phyloP scores from a whole-genome alignment of 2,888 invertebrate genomes.

The Acrocyrtus sp. region DNA sequence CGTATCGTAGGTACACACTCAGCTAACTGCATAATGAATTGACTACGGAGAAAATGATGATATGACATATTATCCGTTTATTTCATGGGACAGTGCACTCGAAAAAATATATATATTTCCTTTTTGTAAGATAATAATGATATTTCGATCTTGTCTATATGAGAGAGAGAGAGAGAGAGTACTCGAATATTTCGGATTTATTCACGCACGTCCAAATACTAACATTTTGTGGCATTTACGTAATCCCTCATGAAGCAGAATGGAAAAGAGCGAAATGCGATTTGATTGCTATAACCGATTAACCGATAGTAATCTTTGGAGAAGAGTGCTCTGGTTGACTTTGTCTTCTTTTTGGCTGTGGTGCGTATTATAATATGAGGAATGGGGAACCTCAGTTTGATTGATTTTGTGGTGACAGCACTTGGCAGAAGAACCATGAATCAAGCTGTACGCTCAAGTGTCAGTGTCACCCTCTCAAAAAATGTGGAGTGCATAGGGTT shows the following conservation, averaged over 20 bases:
- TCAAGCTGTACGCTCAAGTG: constrained; percentile 42
- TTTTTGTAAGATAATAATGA: constrained; percentile 1
- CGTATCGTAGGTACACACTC: no score
- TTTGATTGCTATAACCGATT: constrained; percentile 30
- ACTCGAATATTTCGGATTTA: neutral
- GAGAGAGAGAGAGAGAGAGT: neutral
- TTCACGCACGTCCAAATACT: constrained; percentile 28
- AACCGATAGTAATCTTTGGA: constrained; percentile 12
- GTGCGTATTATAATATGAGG: constrained; percentile 4
- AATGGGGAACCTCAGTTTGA: constrained; percentile 14
- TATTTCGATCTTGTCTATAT: neutral
- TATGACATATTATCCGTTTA: constrained; percentile 19
- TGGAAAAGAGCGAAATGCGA: constrained; percentile 17
- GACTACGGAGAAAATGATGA: constrained; percentile 35
- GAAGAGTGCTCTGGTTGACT: constrained; percentile 5
- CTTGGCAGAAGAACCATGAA: constrained; percentile 47
- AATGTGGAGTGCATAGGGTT: no score
- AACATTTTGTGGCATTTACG: neutral
- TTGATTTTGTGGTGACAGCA: constrained; percentile 50
- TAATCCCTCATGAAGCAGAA: neutral
- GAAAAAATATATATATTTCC: neutral
- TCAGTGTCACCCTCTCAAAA: no score
- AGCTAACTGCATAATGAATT: constrained; percentile 41
- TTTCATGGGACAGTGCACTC: constrained; percentile 46
- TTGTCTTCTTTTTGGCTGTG: neutral